Base-by-base conservation (phyloP, 2,113 vertebrate genomes). In the Ancistrus triradiatus region DNA sequence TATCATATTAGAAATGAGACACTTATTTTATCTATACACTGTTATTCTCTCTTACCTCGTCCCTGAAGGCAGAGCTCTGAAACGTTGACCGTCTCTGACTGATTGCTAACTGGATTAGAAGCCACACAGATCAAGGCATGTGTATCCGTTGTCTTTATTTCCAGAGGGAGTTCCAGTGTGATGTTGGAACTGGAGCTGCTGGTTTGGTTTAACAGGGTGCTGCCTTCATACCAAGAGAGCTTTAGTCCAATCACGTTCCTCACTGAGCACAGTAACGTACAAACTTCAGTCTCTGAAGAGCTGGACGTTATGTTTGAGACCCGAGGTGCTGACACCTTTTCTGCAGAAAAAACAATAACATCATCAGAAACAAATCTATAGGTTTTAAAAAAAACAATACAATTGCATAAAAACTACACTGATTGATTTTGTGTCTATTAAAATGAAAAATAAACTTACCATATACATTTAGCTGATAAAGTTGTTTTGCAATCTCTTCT, bases 201-300 rank as follows among this genome's bases (percentile, higher is more conserved):
- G n/a, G 42, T 44, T 44, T 44, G 2, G 15, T 44, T 44, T 3
- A 44, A 44, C 17, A 17, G 14, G 14, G 5, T n/a, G 9, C 17
- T 44, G 3, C 15, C 42, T 44, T 44, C 8, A 44, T 46, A 58
- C 70, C 63, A 72, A 4, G 25, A 68, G 43, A 68, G 64, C 37
- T 28, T 63, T 27, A 63, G 22, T 13, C 35, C 58, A 17, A 24
- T 47, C 57, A 24, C 61, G 10, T 69, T 75, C 37, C 38, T 51
- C 66, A 68, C 57, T 63, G 52, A 70, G 6, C 74, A 72, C 46
- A 28, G 35, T 31, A 70, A 15, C 22, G 42, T 44, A 5, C 42
- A 17, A 7, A 44, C 42, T 44, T 18, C 15, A 44, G 3, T 44
- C 42, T 18, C 15, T 44, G 42, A 7, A 3, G 42, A 44, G 8